phyloP scores from a whole-genome alignment of 53 echinoderm and acorn worm species.

The Henricia sp. region DNA sequence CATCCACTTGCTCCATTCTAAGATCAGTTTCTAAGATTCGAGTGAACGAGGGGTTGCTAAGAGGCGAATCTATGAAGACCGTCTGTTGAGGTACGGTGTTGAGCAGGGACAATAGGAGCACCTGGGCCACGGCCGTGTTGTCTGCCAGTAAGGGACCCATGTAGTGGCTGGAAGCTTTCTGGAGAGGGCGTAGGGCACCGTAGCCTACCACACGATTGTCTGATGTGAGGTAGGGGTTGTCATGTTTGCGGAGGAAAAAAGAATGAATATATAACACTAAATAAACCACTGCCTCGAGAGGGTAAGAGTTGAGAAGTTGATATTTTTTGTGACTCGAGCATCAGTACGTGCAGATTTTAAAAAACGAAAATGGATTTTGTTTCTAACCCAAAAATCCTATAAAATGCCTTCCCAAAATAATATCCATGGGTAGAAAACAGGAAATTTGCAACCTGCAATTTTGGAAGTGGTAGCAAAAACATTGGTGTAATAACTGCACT shows the following conservation, averaged over 20 bases:
- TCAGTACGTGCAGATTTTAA: too few species aligned
- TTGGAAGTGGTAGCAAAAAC: too few species aligned
- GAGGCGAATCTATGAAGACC: constrained; percentile 78
- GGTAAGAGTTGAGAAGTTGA: too few species aligned
- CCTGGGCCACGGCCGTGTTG: constrained; percentile 85
- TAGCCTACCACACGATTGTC: constrained; percentile 86
- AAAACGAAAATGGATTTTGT: too few species aligned
- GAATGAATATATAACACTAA: too few species aligned
- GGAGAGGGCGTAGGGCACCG: constrained; percentile 77
- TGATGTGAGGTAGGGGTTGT: constrained; percentile 27
- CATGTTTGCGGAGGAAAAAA: neutral
- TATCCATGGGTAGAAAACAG: too few species aligned
- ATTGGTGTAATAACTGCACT: too few species aligned
- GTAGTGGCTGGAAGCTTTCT: constrained; percentile 57
- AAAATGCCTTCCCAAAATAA: too few species aligned
- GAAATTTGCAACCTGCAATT: too few species aligned
- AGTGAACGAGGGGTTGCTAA: constrained; percentile 85
- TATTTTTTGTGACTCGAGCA: too few species aligned
- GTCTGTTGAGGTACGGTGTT: constrained; percentile 77
- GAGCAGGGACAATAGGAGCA: constrained; percentile 77
- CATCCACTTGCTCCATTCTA: constrained; percentile 80
- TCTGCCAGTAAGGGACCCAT: constrained; percentile 87
- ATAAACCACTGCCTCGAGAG: too few species aligned
- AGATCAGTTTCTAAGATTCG: constrained; percentile 71
- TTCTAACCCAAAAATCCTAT: too few species aligned